These are phyloP conservation scores for Macrotis lagotis DNA, from an alignment of 2,113 vertebrate species.

Conservation along the genomic window DNA sequence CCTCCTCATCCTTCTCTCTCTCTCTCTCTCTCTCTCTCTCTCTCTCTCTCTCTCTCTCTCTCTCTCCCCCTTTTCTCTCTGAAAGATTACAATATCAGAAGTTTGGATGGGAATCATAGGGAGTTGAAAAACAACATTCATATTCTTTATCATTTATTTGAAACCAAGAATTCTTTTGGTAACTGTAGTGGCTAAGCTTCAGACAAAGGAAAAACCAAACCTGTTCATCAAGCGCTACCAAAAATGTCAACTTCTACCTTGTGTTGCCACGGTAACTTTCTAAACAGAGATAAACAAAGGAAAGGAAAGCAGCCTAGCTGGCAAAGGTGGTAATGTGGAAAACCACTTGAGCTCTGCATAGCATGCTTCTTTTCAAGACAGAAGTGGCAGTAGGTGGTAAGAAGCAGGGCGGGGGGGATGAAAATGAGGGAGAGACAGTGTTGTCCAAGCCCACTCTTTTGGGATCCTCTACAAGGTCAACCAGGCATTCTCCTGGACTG, in stretches of 20 bases:
- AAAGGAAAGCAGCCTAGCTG: conserved; percentile 77
- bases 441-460: background rate
- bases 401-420: conserved; percentile 10
- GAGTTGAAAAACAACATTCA: background rate
- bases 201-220: conserved; percentile 77
- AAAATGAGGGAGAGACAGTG: background rate
- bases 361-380: conserved; percentile 70
- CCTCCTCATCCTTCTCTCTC: no score
- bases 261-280: conserved; percentile 84
- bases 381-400: conserved; percentile 53
- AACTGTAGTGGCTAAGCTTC: conserved; percentile 51
- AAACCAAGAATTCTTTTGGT: conserved; percentile 38
- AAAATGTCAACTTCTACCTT: conserved; percentile 78
- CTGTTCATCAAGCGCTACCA: conserved; percentile 67
- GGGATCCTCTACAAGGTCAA: background rate
- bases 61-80: background rate
- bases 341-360: conserved; percentile 75
- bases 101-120: background rate
- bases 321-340: conserved; percentile 74
- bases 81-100: background rate
- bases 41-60: background rate
- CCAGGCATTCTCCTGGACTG: no score
- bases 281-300: conserved; percentile 85
- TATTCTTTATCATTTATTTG: conserved; percentile 39
- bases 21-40: no score